phyloP scores from a whole-genome alignment of 2,113 vertebrate species.

The Vidua macroura region DNA sequence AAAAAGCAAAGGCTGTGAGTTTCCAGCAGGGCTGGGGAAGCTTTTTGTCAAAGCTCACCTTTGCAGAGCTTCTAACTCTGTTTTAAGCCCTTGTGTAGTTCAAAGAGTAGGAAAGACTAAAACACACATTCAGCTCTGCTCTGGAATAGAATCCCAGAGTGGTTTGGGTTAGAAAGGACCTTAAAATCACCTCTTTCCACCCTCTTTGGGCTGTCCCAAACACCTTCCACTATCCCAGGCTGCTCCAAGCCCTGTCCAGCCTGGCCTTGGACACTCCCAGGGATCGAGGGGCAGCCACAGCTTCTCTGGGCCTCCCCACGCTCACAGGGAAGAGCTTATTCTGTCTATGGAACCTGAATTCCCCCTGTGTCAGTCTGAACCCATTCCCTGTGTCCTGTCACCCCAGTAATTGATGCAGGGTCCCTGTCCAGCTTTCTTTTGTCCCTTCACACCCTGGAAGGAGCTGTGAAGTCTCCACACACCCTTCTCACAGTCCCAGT shows the following conservation, averaged over 20 bases:
- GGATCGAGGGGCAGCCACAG: background rate
- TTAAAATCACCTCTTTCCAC: background rate
- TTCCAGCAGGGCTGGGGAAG: background rate
- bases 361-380: rapidly evolving
- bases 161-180: background rate
- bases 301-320: background rate
- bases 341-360: no score
- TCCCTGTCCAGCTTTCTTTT: background rate
- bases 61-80: background rate
- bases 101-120: background rate
- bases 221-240: rapidly evolving
- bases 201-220: background rate
- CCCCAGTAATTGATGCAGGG: background rate
- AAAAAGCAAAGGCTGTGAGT: background rate
- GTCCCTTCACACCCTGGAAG: background rate
- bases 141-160: background rate
- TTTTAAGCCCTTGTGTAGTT: background rate
- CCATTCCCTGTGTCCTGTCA: rapidly evolving
- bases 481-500: background rate
- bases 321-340: background rate
- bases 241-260: background rate
- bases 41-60: background rate
- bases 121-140: background rate
- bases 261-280: background rate
- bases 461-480: background rate